Evolutionary conservation across 92 coral and sea anemone species (phyloP).

Genomic region (Phenganax subtilis): DNA sequence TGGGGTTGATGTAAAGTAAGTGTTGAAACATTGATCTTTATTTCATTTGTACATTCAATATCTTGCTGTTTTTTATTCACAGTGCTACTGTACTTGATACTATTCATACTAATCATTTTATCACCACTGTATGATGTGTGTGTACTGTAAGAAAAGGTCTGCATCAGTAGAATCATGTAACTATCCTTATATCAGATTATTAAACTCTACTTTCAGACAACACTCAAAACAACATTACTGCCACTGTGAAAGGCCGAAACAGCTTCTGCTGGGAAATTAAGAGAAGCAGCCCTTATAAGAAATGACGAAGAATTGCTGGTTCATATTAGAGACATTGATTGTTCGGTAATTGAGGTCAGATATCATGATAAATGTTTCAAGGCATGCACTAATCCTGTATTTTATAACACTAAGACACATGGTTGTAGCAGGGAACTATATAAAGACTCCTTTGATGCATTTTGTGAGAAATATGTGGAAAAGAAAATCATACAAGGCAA

Average conservation of each 20-base stretch:
- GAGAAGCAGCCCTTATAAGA: conserved; percentile 17
- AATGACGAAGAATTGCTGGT: neutral
- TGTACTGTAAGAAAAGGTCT: neutral
- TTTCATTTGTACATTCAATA: neutral
- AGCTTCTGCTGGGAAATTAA: neutral
- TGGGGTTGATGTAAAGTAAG: conserved; percentile 3
- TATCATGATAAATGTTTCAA: conserved; percentile 8
- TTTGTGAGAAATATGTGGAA: conserved; percentile 24
- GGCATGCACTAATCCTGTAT: conserved; percentile 10
- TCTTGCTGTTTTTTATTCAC: neutral
- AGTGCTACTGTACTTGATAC: conserved; percentile 8
- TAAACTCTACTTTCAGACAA: conserved; percentile 8
- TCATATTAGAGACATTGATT: neutral
- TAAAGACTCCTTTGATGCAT: conserved; percentile 8
- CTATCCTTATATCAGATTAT: neutral
- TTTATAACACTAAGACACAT: neutral
- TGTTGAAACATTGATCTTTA: neutral
- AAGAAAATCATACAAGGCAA: conserved; percentile 2
- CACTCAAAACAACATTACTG: conserved; percentile 7
- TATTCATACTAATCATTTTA: neutral
- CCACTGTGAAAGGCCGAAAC: conserved; percentile 11
- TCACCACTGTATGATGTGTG: conserved; percentile 1
- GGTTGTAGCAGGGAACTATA: neutral
- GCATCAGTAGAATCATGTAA: neutral
- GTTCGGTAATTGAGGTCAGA: conserved; percentile 17